Percentiles rank a stretch among this genome's conserved stretches.
These are phyloP conservation scores for Fragum whitleyi DNA, from an alignment of 2,888 invertebrate genomes.

Conservation along the genomic window DNA sequence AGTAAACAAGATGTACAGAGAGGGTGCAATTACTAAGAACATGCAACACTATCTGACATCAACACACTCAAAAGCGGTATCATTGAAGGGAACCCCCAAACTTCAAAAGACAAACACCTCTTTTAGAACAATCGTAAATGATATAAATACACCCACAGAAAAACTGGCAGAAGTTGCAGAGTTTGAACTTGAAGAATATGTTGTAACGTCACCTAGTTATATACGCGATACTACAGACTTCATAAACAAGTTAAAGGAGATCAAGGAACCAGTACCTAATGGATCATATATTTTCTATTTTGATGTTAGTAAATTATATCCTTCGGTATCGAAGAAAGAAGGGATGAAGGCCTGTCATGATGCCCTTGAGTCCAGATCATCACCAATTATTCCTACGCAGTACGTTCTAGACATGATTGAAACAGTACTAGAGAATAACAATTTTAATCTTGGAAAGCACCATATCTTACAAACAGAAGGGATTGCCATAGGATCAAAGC, in stretches of 20 bases:
- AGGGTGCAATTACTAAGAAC: constrained; percentile 16
- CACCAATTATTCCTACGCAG: constrained; percentile 1
- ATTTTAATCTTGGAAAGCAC: constrained; percentile 26
- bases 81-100: constrained; percentile 38
- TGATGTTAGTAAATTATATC: constrained; percentile 43
- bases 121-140: constrained; percentile 27
- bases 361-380: constrained; percentile 25
- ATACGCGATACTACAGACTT: constrained; percentile 29
- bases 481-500: constrained; percentile 30
- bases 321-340: constrained; percentile 41
- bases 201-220: constrained; percentile 7
- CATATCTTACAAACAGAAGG: constrained; percentile 36
- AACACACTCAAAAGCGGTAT: constrained; percentile 20
- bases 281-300: constrained; percentile 32
- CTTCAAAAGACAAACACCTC: constrained; percentile 27
- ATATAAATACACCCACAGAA: constrained; percentile 34
- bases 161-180: constrained; percentile 35
- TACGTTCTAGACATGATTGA: constrained; percentile 25
- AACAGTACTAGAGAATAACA: constrained; percentile 42
- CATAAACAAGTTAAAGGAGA: constrained; percentile 17
- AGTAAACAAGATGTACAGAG: constrained; percentile 20
- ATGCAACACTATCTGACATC: constrained; percentile 30
- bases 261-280: constrained; percentile 16
- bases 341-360: constrained; percentile 32
- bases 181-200: constrained; percentile 24